Base-by-base conservation (phyloP, 2,113 vertebrate species). In the Lophotis ruficrista region DNA sequence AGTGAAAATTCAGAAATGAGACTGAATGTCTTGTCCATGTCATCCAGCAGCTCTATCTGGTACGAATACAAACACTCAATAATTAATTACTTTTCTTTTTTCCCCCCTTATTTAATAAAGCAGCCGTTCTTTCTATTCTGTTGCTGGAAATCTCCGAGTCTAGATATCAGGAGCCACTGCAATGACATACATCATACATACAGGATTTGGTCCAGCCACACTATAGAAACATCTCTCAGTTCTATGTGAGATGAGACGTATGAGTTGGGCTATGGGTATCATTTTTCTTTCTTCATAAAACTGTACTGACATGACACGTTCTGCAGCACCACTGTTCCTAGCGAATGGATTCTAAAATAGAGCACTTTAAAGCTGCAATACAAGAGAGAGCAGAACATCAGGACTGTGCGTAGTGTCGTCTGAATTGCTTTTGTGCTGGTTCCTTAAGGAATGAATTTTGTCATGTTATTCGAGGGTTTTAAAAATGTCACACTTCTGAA, bases 301-400 rank as follows among this genome's bases (percentile, higher is more conserved):
- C 92, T 72, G 45, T 71, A 96, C 94, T 80, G 95, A 91, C 95
- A 80, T 18, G 72, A 86, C 38, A 60, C 92, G 75, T 96, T 87
- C 93, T 97, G 96, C 96, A 97, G 97, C 97, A 97, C 97, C 96
- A 89, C 97, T 96, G 90, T 14, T 95, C 72, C 98, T 96, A 95
- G 94, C 54, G n/a, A 97, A 96, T 85, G 95, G 92, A 75, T 93
- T 94, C 96, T 94, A 94, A 94, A 97, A 93, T 17, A 95, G 53
- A 96, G 95, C 97, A 96, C 97, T 98, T 98, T 98, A 98, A 98
- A 98, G 98, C 98, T 98, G 98, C 98, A 98, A 98, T 98, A 98
- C 98, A 98, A 98, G 94, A 91, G 91, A 72, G 47, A 45, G 17
- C 6, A 13, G 83, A 30, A 4, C 11, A 25, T 21, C n/a, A 41